These are phyloP conservation scores for Eristalis arbustorum DNA, from an alignment of 2,888 invertebrate genomes.

Conservation along the genomic window DNA sequence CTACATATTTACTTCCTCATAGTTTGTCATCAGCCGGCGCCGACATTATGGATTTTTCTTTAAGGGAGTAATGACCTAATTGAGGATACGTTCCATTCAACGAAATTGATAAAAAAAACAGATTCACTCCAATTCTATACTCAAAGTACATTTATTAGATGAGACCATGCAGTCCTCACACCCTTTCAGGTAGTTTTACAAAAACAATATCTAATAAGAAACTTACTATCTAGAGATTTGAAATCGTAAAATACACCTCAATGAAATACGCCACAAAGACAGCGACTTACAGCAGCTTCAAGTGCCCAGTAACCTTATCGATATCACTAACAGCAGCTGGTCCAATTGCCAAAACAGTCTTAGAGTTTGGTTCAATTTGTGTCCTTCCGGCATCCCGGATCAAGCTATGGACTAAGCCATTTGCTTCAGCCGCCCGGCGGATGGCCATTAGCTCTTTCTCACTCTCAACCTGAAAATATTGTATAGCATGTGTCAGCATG, in stretches of 20 bases:
- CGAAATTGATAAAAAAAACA: background rate
- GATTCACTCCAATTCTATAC: background rate
- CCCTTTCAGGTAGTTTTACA: conserved; percentile 21
- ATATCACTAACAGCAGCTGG: conserved; percentile 90
- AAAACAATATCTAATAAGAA: conserved; percentile 15
- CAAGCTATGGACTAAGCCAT: conserved; percentile 87
- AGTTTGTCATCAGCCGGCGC: conserved; percentile 14
- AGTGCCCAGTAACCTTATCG: conserved; percentile 92
- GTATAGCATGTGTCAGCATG: background rate
- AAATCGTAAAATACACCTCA: conserved; percentile 7
- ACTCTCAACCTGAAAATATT: conserved; percentile 82
- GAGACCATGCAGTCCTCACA: background rate
- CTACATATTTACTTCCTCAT: background rate
- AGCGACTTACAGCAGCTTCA: conserved; percentile 88
- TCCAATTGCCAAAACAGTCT: conserved; percentile 95
- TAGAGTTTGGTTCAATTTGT: conserved; percentile 93
- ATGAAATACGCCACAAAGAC: background rate
- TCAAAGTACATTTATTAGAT: conserved; percentile 32
- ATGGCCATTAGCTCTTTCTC: conserved; percentile 87
- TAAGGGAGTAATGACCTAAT: conserved; percentile 11
- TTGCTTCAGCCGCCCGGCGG: conserved; percentile 85
- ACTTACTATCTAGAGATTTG: conserved; percentile 40
- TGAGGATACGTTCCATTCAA: background rate
- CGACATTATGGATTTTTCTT: conserved; percentile 4
- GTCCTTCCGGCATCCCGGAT: conserved; percentile 96